Evolutionary conservation across 2,888 invertebrate species (phyloP), one percentile per base, ranked within the genome.

Genomic region (Plebejus melissa): DNA sequence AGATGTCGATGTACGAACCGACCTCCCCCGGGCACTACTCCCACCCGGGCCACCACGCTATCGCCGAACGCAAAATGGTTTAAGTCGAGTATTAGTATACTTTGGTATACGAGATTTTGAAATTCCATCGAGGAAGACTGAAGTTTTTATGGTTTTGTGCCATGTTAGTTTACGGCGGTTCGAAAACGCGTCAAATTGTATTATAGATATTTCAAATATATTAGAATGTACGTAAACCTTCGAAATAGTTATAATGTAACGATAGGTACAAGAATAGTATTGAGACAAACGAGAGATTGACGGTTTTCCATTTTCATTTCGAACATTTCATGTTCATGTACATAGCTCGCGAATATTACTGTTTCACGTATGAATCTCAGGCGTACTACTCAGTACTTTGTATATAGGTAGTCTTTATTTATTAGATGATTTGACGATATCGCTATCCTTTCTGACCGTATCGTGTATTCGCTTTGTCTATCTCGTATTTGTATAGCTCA

Each of bases 1-100:
- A 98, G 90, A 97, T 98, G 97, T 97, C 97, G 0, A 90, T 97
- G 69, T 97, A 97, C 85, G 97, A 97, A 84, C 95, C 94, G 69
- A 95, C 95, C 75, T 94, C 95, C n/a, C 94, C 95, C 1, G 94
- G 95, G 54, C 95, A 94, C 81, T 95, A 95, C 81, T 82, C 90
- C 1, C 95, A 95, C 79, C 94, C 94, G 65, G 94, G 90, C 3
- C 93, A 93, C 85, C 93, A 93, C 77, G 94, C 94, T 77, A 90
- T 95, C 77, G 92, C 94, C 81, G 95, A 94, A 82, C 85, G 90
- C 70, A 91, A 93, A 81, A 81, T 93, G 84, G 93, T 93, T 77
- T 92, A 83, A 90, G 82, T 70, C 32, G 58, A 69, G 16, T 76
- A 38, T 71, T 50, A 74, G 57, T 75, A 77, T 74, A 46, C 46